phyloP scores from a whole-genome alignment of 2,797 vertebrate genomes.

The Argentina silus region DNA sequence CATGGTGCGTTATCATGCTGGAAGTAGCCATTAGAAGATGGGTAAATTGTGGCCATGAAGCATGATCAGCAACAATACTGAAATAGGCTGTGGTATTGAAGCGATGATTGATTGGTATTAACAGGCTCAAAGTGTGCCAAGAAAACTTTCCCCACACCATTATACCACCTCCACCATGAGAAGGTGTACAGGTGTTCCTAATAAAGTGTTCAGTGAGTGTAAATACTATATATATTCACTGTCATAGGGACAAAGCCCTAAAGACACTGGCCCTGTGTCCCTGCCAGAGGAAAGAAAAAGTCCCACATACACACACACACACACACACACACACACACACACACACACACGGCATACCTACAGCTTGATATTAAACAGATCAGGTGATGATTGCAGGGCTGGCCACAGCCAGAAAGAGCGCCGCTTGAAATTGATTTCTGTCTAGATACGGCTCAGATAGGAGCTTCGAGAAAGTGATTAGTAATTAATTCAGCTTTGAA shows the following conservation, averaged over 20 bases:
- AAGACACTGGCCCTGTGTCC: background rate
- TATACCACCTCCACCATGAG: no score
- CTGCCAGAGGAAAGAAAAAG: slow-evolving; percentile 1
- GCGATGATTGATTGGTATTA: no score
- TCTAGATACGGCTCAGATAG: slow-evolving; percentile 68
- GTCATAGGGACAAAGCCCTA: background rate
- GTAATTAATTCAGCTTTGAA: slow-evolving; percentile 68
- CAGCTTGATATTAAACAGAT: slow-evolving; percentile 76
- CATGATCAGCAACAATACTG: no score
- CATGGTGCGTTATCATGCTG: no score
- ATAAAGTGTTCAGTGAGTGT: background rate
- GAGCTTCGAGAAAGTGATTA: slow-evolving; percentile 72
- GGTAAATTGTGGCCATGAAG: no score
- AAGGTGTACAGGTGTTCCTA: no score
- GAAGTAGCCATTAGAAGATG: no score
- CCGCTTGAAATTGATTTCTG: slow-evolving; percentile 75
- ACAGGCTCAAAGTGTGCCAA: no score
- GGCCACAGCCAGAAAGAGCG: slow-evolving; percentile 73
- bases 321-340: background rate
- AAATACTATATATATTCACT: background rate
- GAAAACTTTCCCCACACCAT: no score
- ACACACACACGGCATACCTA: slow-evolving; percentile 36
- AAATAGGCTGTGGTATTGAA: no score
- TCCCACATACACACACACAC: background rate
- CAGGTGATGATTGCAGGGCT: slow-evolving; percentile 76